A percentile compares a stretch with the other conserved stretches of the same genome.
phyloP scores from a whole-genome alignment of 2,797 vertebrate species.

The Philypnodon macrostomus region DNA sequence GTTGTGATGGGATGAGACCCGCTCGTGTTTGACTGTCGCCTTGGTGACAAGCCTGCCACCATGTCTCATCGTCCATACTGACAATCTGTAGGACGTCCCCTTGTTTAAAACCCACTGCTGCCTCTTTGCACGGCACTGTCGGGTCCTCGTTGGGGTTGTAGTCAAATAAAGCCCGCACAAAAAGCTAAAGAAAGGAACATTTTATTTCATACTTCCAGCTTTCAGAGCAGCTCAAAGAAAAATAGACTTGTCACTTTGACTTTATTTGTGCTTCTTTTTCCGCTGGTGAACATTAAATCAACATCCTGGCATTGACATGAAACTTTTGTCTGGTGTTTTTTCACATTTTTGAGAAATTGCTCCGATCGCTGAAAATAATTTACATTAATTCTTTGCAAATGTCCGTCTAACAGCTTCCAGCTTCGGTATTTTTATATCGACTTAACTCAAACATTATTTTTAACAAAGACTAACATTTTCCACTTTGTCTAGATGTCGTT shows the following conservation, averaged over 20 bases:
- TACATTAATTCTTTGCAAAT: constrained; percentile 52
- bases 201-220: neutral
- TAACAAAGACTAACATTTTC: constrained; percentile 30
- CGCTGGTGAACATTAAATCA: constrained; percentile 5
- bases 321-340: constrained; percentile 33
- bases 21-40: constrained; percentile 78
- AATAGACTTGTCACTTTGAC: constrained; percentile 1
- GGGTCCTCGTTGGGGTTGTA: constrained; percentile 87
- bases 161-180: constrained; percentile 89
- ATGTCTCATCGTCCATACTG: constrained; percentile 87
- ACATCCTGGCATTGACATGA: constrained; percentile 24
- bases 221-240: constrained; percentile 15
- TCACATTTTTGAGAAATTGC: constrained; percentile 55
- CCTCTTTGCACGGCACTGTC: constrained; percentile 88
- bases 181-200: constrained; percentile 78
- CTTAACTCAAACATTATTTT: constrained; percentile 9
- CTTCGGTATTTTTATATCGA: constrained; percentile 16
- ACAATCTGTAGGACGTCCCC: constrained; percentile 91
- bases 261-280: constrained; percentile 6
- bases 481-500: constrained; percentile 23
- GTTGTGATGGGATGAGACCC: constrained; percentile 88
- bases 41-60: constrained; percentile 91
- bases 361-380: constrained; percentile 50
- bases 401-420: constrained; percentile 47
- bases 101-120: constrained; percentile 84